These are phyloP conservation scores for Acanthurus tractus DNA, from an alignment of 2,797 vertebrate species.

Conservation along the genomic window DNA sequence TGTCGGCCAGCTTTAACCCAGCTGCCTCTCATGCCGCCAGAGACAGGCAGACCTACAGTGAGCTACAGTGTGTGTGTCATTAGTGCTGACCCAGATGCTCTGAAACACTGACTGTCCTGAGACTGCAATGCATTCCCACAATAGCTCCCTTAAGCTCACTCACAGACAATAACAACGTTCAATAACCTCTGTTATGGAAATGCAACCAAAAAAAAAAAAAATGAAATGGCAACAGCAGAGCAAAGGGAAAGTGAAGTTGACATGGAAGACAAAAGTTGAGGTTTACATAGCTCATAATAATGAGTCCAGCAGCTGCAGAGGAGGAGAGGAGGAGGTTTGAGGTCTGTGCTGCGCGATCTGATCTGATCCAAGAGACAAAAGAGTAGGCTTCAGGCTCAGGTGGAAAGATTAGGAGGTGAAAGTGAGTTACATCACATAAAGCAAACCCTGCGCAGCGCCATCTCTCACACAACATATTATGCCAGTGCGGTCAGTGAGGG, in stretches of 20 bases:
- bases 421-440: slow-evolving; percentile 67
- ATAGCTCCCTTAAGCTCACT: slow-evolving; percentile 48
- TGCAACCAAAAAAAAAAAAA: slow-evolving; percentile 21
- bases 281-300: slow-evolving; percentile 17
- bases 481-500: slow-evolving; percentile 35
- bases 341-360: slow-evolving; percentile 54
- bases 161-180: slow-evolving; percentile 25
- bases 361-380: slow-evolving; percentile 62
- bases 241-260: slow-evolving; percentile 30
- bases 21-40: slow-evolving; percentile 48
- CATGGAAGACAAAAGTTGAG: slow-evolving; percentile 29
- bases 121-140: slow-evolving; percentile 64
- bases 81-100: slow-evolving; percentile 83
- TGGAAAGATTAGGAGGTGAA: slow-evolving; percentile 49
- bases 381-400: slow-evolving; percentile 53
- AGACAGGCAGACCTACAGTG: slow-evolving; percentile 65
- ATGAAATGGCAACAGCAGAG: slow-evolving; percentile 23
- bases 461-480: slow-evolving; percentile 31
- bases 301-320: slow-evolving; percentile 39
- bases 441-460: slow-evolving; percentile 45
- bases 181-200: slow-evolving; percentile 18
- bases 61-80: slow-evolving; percentile 75
- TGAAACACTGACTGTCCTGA: slow-evolving; percentile 68
- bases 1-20: slow-evolving; percentile 49
- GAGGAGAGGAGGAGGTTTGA: slow-evolving; percentile 3